phyloP scores from a whole-genome alignment of 1,140 invertebrate genomes.

The Aporrectodea caliginosa region DNA sequence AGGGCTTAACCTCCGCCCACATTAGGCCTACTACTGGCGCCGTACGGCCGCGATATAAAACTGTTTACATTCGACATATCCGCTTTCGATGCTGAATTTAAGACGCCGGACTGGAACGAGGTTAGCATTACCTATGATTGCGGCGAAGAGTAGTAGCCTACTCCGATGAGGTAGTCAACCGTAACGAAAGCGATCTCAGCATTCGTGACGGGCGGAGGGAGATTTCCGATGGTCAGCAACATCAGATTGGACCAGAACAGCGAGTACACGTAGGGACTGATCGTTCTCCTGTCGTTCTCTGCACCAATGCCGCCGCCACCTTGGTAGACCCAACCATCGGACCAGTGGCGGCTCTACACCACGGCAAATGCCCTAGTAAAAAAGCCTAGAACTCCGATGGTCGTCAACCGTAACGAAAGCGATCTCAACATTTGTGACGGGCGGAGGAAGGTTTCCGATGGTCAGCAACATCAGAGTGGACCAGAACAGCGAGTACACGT shows the following conservation, averaged over 20 bases:
- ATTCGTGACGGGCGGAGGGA: not conserved
- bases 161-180: not conserved
- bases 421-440: not conserved
- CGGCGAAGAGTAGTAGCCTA: not conserved
- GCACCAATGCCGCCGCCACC: slow-evolving; percentile 33
- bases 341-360: too few species aligned
- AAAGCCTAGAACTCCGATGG: too few species aligned
- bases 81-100: too few species aligned
- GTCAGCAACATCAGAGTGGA: not conserved
- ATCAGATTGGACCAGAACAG: slow-evolving; percentile 12
- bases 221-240: not conserved
- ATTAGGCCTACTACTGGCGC: too few species aligned
- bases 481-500: slow-evolving; percentile 27
- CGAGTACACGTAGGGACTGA: slow-evolving; percentile 27
- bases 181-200: not conserved
- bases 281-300: not conserved
- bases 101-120: too few species aligned
- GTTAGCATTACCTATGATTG: too few species aligned
- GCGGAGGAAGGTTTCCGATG: not conserved
- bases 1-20: too few species aligned
- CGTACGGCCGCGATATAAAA: too few species aligned
- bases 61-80: too few species aligned
- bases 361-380: too few species aligned
- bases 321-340: too few species aligned
- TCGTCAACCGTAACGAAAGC: not conserved